Base-by-base conservation (phyloP, 2,888 invertebrate genomes). In the Sesamia inferens region DNA sequence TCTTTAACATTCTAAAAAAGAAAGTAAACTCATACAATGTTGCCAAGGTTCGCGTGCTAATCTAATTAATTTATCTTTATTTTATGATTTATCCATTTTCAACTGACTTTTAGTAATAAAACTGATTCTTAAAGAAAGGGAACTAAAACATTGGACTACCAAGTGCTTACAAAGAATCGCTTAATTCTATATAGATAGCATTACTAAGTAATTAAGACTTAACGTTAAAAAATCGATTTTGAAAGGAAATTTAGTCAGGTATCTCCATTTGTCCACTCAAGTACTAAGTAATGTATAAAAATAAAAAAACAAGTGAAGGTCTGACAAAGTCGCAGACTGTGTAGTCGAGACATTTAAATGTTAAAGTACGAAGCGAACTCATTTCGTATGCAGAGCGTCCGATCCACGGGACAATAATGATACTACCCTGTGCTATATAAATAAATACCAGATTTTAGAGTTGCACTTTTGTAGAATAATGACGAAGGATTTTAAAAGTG, bases 261-360 rank as follows among this genome's bases (percentile, higher is more conserved):
- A 14, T 22, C 22, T 22, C 22, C 55, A 55, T 13, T 55, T 22
- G 55, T 13, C 22, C 39, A 73, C 10, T 10, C 13, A n/a, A 5
- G n/a, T 51, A 10, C 5, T n/a, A 42, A 10, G 10, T 6, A 44
- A 11, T 74, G 42, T 16, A 57, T n/a, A 39, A 0, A 42, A n/a
- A 3, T 7, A 19, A 61, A 63, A 63, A 48, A 44, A 3, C 10
- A 10, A 55, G n/a, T 62, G 11, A 64, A 42, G n/a, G 55, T 66
- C 57, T 72, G 19, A 57, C 13, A 62, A 72, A 62, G 44, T 78
- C 39, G 8, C 55, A 1, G n/a, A 62, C 14, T 22, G 8, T 22
- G 66, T 62, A 6, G 22, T n/a, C 5, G n/a, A 66, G 55, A 78
- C 73, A 78, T 77, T 78, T 78, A 72, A 72, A 78, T 77, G 73